These are phyloP conservation scores for Spheniscus mendiculus DNA, from an alignment of 2,113 vertebrate genomes.

Conservation along the genomic window DNA sequence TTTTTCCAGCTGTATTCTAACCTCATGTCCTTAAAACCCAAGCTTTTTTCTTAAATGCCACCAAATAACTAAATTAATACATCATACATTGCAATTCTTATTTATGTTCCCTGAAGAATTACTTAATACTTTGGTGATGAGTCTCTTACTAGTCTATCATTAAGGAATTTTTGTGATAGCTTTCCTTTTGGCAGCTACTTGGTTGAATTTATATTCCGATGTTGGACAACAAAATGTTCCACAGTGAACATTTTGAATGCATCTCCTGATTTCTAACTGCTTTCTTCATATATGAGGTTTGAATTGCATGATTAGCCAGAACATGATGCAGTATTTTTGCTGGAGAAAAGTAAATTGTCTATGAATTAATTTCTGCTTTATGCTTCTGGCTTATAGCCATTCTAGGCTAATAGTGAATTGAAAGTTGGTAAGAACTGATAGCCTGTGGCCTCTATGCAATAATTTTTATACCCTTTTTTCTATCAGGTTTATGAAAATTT, in stretches of 20 bases:
- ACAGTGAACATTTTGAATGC: background rate
- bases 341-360: background rate
- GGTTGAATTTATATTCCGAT: background rate
- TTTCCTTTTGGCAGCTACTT: constrained; percentile 17
- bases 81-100: background rate
- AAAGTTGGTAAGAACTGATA: background rate
- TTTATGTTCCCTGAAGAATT: constrained; percentile 30
- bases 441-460: background rate
- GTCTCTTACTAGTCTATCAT: background rate
- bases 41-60: background rate
- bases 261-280: background rate
- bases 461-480: background rate
- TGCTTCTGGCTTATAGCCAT: background rate
- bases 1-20: constrained; percentile 7
- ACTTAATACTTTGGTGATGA: constrained; percentile 13
- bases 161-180: constrained; percentile 35
- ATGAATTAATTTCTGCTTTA: background rate
- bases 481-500: background rate
- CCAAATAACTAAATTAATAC: background rate
- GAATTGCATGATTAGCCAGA: background rate
- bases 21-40: background rate
- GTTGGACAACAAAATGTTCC: background rate
- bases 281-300: background rate
- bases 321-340: background rate
- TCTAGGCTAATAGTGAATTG: background rate